Evolutionary conservation across 2,113 vertebrate species (phyloP).

Genomic region (Hymenochirus boettgeri): DNA sequence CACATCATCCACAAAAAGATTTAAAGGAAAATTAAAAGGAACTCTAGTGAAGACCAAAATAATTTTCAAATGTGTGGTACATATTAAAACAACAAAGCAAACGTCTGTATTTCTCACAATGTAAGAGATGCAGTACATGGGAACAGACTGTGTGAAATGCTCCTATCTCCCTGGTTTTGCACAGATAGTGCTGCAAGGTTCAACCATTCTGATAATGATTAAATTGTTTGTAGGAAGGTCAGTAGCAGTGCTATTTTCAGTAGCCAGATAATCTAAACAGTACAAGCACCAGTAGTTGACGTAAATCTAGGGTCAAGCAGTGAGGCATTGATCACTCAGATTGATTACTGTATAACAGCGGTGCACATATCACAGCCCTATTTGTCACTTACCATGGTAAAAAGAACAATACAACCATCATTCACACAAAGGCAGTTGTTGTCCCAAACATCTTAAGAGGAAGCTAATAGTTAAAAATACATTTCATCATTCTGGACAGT

Average conservation of each 20-base stretch:
- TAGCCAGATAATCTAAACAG: constrained; percentile 29
- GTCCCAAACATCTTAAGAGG: not conserved
- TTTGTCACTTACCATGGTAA: not conserved
- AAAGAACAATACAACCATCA: constrained; percentile 19
- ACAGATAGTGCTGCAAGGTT: not conserved
- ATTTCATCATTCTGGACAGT: too few species aligned
- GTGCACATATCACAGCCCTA: not conserved
- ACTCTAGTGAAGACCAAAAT: too few species aligned
- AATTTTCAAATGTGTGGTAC: too few species aligned
- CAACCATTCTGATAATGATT: constrained; percentile 8
- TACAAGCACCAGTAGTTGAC: constrained; percentile 28
- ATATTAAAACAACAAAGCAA: too few species aligned
- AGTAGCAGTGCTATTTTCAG: constrained; percentile 19
- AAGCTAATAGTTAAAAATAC: not conserved
- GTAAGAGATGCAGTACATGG: not conserved
- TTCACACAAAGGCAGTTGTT: constrained; percentile 1
- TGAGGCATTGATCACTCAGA: constrained; percentile 23
- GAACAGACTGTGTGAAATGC: not conserved
- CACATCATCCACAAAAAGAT: too few species aligned
- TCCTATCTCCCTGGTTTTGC: not conserved
- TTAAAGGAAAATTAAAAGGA: too few species aligned
- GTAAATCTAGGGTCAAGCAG: constrained; percentile 28
- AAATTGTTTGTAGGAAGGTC: constrained; percentile 27
- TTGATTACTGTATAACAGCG: constrained; percentile 5
- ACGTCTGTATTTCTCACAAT: not conserved